Base-by-base conservation (phyloP, 2,797 vertebrate species). In the Psittacula echo region DNA sequence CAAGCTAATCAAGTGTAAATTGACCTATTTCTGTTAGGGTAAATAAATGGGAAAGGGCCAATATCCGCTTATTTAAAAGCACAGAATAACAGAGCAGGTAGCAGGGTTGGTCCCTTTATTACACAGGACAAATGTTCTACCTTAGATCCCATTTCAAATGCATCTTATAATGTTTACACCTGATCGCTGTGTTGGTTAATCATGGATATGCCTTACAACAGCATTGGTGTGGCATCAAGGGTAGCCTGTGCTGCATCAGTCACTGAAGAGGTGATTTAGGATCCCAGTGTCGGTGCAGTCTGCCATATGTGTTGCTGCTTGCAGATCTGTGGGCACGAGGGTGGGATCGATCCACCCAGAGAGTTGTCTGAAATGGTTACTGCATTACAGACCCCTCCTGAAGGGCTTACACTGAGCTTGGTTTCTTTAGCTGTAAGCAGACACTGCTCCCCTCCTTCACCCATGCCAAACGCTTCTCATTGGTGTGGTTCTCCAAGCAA, bases 101-200 rank as follows among this genome's bases (percentile, higher is more conserved):
- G 16, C 15, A 30, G 30, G 8, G 15, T 61, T 54, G 16, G n/a
- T 30, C 20, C 20, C 41, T 62, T 48, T 34, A 5, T 54, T 47
- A 29, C 3, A 6, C 3, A 41, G 56, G 39, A 64, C 34, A n/a
- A 6, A 9, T 32, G 10, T 13, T 34, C 9, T 15, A 13, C 1
- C 26, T 62, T 19, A 32, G 30, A 27, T 26, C 45, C 62, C 21
- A 3, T 56, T 68, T 75, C 47, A 54, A 5, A 41, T 6, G 4
- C 11, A 10, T 41, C 24, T 32, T 4, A 10, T 7, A 10, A 26
- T 0, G 22, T 41, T 54, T 18, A 7, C 34, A 9, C 2, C 0
- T 64, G 6, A 21, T 30, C 11, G 20, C 5, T 8, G 48, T 48
- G 58, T 54, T 48, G 42, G 22, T 34, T 17, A 48, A 30, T 42